Evolutionary conservation across 2,797 vertebrate genomes (phyloP).

Genomic region (Liasis olivaceus): DNA sequence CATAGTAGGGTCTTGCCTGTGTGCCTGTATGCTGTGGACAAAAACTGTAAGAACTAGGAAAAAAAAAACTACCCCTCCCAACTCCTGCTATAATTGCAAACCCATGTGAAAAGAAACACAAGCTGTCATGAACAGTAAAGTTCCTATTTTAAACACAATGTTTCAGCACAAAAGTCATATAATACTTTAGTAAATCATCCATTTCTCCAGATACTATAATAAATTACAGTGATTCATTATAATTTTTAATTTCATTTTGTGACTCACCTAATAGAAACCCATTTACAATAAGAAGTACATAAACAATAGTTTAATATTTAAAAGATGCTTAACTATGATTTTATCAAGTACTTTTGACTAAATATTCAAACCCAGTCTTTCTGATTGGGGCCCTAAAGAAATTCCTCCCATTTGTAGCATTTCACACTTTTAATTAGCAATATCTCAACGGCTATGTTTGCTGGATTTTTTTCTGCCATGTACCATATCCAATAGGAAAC

Average conservation of each 20-base stretch:
- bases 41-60: too few relatives aligned
- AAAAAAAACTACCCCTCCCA: too few relatives aligned
- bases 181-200: neutral
- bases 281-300: neutral
- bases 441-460: neutral
- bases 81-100: neutral
- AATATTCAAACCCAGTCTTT: neutral
- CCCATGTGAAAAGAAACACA: neutral
- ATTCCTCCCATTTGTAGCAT: neutral
- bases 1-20: too few relatives aligned
- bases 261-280: neutral
- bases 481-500: too few relatives aligned
- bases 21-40: too few relatives aligned
- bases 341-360: neutral
- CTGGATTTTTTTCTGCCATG: too few relatives aligned
- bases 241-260: neutral
- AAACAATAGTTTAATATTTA: neutral
- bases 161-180: neutral
- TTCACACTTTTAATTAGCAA: slow-evolving; percentile 2
- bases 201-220: neutral
- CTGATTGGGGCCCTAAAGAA: neutral
- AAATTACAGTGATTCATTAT: neutral
- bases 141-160: neutral
- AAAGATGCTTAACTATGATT: neutral
- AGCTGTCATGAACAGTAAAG: neutral